These are phyloP conservation scores for Ctenomys sociabilis DNA, from an alignment of 2,113 vertebrate species.

Conservation along the genomic window DNA sequence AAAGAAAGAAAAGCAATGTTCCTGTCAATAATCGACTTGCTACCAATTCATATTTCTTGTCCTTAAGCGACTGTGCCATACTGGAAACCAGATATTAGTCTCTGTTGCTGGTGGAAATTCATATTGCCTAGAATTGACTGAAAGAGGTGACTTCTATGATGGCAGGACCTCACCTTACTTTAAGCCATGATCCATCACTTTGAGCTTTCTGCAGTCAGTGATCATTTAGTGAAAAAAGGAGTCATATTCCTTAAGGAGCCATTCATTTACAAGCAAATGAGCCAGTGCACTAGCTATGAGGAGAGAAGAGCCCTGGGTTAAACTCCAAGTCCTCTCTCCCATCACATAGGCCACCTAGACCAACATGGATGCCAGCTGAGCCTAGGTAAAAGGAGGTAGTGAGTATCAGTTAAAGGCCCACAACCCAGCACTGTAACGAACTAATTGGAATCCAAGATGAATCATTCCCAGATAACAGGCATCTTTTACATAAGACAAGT, in stretches of 20 bases:
- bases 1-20: neutral
- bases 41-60: neutral
- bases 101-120: neutral
- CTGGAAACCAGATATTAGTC: neutral
- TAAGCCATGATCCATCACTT: neutral
- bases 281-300: neutral
- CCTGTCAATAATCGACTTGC: neutral
- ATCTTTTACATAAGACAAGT: neutral
- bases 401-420: neutral
- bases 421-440: neutral
- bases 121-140: neutral
- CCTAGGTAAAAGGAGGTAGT: neutral
- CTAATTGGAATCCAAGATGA: neutral
- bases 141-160: neutral
- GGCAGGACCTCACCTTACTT: neutral
- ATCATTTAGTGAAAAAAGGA: neutral
- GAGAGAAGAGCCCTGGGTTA: neutral
- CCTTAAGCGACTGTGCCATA: neutral
- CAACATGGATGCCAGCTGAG: neutral
- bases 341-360: neutral
- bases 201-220: neutral
- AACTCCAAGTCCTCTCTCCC: neutral
- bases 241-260: neutral
- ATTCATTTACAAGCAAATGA: conserved; percentile 32
- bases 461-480: neutral